Evolutionary conservation across 2,888 invertebrate genomes (phyloP).

Genomic region (Amblyteles armatorius): DNA sequence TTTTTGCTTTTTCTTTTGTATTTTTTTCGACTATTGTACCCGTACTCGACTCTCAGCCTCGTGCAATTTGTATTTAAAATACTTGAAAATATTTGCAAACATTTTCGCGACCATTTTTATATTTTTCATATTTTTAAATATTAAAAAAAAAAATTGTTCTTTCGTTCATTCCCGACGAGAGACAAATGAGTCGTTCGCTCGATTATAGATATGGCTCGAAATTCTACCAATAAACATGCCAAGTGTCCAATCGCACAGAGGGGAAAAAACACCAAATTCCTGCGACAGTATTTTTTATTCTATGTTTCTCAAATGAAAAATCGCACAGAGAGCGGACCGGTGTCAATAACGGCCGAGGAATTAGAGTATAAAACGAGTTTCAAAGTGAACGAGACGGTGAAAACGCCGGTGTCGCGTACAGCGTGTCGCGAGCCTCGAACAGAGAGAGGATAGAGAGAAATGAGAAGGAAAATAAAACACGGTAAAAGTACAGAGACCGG

Average conservation of each 20-base stretch:
- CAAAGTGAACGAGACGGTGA: conserved; percentile 32
- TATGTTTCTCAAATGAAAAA: conserved; percentile 20
- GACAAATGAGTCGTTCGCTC: background rate
- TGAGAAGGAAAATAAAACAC: conserved; percentile 62
- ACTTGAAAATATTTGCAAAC: no score
- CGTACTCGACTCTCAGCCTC: background rate
- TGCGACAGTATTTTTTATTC: background rate
- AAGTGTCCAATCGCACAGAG: background rate
- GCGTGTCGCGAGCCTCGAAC: background rate
- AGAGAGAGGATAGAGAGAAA: conserved; percentile 11
- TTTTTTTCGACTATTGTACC: background rate
- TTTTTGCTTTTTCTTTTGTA: background rate
- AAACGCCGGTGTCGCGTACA: background rate
- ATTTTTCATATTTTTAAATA: background rate
- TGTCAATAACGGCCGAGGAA: conserved; percentile 45
- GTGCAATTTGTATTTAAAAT: no score
- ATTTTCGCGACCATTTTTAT: no score
- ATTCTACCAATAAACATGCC: background rate
- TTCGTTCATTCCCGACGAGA: background rate
- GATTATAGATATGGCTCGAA: background rate
- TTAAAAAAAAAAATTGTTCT: background rate
- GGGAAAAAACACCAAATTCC: background rate
- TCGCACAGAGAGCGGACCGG: background rate
- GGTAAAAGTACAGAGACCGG: conserved; percentile 42
- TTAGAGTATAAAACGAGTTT: conserved; percentile 28